These are phyloP conservation scores for Fragum sueziense DNA, from an alignment of 2,888 invertebrate genomes.

Conservation along the genomic window DNA sequence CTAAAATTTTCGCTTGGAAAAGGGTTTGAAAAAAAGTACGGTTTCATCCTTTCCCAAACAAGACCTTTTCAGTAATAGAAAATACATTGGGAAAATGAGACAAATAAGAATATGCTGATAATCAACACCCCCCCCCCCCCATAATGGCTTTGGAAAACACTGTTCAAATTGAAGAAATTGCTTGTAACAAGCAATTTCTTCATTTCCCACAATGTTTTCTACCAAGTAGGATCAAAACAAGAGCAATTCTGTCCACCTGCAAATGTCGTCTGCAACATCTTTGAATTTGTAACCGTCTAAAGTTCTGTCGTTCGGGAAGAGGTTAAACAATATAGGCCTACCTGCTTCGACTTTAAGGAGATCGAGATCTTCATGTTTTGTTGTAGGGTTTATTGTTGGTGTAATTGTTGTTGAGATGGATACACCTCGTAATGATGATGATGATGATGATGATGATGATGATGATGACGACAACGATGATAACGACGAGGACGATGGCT, in stretches of 20 bases:
- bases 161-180: neutral
- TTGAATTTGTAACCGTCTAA: neutral
- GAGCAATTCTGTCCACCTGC: too few species aligned
- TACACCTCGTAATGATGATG: neutral
- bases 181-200: neutral
- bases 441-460: too few species aligned
- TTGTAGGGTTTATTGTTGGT: neutral
- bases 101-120: neutral
- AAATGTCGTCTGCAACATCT: neutral
- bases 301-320: too few species aligned
- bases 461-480: too few species aligned
- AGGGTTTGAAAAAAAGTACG: neutral
- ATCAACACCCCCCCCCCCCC: too few species aligned
- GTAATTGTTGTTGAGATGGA: neutral
- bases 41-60: neutral
- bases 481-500: too few species aligned
- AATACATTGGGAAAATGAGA: neutral
- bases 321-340: neutral
- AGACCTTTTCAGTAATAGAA: neutral
- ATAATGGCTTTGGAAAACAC: neutral
- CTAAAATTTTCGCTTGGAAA: neutral
- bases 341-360: conserved; percentile 29
- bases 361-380: conserved; percentile 15
- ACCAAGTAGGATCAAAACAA: too few species aligned
- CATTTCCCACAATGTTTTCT: neutral